Evolutionary conservation across 2,888 invertebrate species (phyloP).

Genomic region (Yponomeuta sedellus): DNA sequence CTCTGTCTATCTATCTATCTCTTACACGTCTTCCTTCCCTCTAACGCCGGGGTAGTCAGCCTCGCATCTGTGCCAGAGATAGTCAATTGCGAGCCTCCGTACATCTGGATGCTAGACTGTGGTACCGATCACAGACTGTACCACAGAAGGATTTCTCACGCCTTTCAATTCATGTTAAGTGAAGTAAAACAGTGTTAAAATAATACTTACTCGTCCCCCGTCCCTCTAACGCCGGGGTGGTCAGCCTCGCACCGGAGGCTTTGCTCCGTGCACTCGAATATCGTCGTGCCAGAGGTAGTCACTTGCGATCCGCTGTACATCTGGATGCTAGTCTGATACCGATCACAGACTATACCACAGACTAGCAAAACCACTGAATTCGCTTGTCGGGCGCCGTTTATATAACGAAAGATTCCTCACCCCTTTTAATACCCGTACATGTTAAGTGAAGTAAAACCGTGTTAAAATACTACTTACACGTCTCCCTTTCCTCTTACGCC

Average conservation of each 20-base stretch:
- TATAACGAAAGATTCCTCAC: too few species aligned
- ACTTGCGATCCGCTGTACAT: conserved; percentile 57
- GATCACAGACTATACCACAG: too few species aligned
- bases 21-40: conserved; percentile 13
- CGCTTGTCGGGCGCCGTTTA: too few species aligned
- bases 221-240: conserved; percentile 19
- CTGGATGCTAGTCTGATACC: too few species aligned
- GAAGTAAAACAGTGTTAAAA: too few species aligned
- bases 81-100: conserved; percentile 46
- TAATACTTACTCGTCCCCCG: background rate
- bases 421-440: too few species aligned
- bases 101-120: conserved; percentile 53
- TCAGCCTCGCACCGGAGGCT: conserved; percentile 56
- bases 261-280: conserved; percentile 49
- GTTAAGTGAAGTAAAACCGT: too few species aligned
- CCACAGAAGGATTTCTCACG: too few species aligned
- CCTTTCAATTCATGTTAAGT: too few species aligned
- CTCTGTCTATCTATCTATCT: too few species aligned
- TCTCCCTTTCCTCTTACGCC: conserved; percentile 16
- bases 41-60: conserved; percentile 28
- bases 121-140: too few species aligned
- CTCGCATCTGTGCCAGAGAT: conserved; percentile 52
- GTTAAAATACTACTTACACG: background rate
- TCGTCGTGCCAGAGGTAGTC: conserved; percentile 35
- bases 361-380: too few species aligned